Conservation (phyloP, 1,140 invertebrate species). For the Vollenhovia emeryi region DNA sequence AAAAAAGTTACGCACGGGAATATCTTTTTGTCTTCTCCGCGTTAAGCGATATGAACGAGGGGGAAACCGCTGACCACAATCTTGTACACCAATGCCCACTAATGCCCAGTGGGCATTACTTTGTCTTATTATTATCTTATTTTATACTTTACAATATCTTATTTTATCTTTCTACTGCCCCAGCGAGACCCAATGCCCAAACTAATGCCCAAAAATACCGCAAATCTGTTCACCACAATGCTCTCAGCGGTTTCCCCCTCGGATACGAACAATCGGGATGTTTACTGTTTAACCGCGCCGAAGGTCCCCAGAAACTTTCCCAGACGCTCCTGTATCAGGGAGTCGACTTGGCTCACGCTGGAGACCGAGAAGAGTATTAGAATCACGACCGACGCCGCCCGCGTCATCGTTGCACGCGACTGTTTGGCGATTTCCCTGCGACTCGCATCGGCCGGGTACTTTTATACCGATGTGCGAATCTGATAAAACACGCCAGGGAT, state of each 20-base stretch:
- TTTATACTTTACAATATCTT: too few relatives aligned
- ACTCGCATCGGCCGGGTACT: background rate
- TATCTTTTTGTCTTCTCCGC: background rate
- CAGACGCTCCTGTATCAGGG: conserved; percentile 66
- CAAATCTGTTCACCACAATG: too few relatives aligned
- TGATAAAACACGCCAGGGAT: conserved; percentile 48
- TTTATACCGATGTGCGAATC: conserved; percentile 66
- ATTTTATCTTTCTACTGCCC: too few relatives aligned
- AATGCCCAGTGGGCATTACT: too few relatives aligned
- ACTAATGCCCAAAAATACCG: too few relatives aligned
- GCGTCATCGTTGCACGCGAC: conserved; percentile 62
- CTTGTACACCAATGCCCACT: too few relatives aligned
- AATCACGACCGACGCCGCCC: conserved; percentile 14
- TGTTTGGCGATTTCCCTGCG: conserved; percentile 43
- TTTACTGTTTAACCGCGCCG: conserved; percentile 62
- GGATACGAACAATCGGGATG: too few relatives aligned
- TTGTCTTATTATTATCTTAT: too few relatives aligned
- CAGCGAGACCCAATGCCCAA: too few relatives aligned
- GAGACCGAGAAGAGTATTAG: conserved; percentile 39
- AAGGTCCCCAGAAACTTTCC: conserved; percentile 69
- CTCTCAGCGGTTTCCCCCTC: too few relatives aligned
- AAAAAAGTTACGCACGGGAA: conserved; percentile 25
- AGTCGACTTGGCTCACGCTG: conserved; percentile 36
- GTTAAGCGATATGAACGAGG: background rate
- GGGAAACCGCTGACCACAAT: too few relatives aligned